Evolutionary conservation across 2,888 invertebrate genomes (phyloP), one percentile per base, ranked within the genome.

Genomic region (Cartodere bifasciata): DNA sequence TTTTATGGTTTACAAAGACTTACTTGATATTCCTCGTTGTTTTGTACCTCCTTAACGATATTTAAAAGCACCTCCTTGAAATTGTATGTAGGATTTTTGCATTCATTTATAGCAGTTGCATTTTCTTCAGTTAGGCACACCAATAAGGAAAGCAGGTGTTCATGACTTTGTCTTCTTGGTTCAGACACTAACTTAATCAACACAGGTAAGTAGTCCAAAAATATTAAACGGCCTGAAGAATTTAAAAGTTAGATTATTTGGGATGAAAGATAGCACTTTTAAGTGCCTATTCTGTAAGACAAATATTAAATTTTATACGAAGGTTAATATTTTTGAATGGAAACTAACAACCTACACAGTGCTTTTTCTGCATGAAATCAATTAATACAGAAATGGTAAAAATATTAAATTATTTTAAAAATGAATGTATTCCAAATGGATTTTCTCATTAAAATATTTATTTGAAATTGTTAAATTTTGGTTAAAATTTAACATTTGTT

Each of bases 111-210:
- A 3, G 58, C 60, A 20, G 52, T 47, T 6, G 49, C 43, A 46
- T 65, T 63, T 27, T 63, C 57, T 16, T 57, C 54, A 3, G 65
- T 57, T 10, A 72, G 41, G 10, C 53, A 45, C 10, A 63, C 45
- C 13, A 72, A 47, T 2, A 69, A 61, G 4, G 60, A 53, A 34
- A 69, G 48, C 4, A 68, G 43, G 44, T 69, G 65, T 48, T 72
- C 71, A 39, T 69, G 65, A 33, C 56, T 49, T 38, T 40, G 46
- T 14, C 41, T 45, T 7, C 51, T 45, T 24, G 49, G 51, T 34
- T 41, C 38, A 2, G 43, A 36, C 27, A 57, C 34, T 14, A 55
- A 33, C 4, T 39, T 31, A 14, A 55, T 44, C 13, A 57, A 36
- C 10, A 46, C 40, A 2, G 54, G 53, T 23, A 57, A 34, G 35